Conservation (phyloP, 1,140 invertebrate species). For the Halesus radiatus region DNA sequence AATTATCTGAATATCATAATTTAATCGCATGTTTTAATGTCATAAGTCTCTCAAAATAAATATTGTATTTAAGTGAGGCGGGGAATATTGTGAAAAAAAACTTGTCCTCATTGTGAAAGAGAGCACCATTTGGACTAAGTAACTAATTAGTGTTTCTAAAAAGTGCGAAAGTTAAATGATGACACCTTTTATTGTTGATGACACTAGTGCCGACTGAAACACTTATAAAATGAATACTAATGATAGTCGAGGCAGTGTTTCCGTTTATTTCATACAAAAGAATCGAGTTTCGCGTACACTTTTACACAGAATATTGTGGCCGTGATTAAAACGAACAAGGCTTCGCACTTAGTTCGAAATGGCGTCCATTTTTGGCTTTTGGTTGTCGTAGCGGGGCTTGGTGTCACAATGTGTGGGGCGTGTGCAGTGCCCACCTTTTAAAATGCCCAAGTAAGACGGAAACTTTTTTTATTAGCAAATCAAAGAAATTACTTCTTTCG, state of each 20-base stretch:
- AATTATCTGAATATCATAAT: too few relatives aligned
- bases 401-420: neutral
- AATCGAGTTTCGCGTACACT: neutral
- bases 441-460: neutral
- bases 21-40: too few relatives aligned
- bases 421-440: neutral
- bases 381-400: neutral
- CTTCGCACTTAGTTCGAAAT: slow-evolving; percentile 53
- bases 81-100: too few relatives aligned
- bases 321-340: slow-evolving; percentile 56
- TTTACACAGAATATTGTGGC: slow-evolving; percentile 31
- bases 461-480: too few relatives aligned
- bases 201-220: neutral
- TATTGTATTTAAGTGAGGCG: too few relatives aligned
- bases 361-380: slow-evolving; percentile 50
- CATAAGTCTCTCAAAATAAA: too few relatives aligned
- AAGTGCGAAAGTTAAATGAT: too few relatives aligned
- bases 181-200: too few relatives aligned
- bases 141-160: too few relatives aligned
- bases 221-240: slow-evolving; percentile 19
- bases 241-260: neutral
- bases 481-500: too few relatives aligned
- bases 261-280: slow-evolving; percentile 32
- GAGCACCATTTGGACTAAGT: too few relatives aligned
- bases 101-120: too few relatives aligned